Evolutionary conservation across 2,113 vertebrate genomes (phyloP).

Genomic region (Dromiciops gliroides): DNA sequence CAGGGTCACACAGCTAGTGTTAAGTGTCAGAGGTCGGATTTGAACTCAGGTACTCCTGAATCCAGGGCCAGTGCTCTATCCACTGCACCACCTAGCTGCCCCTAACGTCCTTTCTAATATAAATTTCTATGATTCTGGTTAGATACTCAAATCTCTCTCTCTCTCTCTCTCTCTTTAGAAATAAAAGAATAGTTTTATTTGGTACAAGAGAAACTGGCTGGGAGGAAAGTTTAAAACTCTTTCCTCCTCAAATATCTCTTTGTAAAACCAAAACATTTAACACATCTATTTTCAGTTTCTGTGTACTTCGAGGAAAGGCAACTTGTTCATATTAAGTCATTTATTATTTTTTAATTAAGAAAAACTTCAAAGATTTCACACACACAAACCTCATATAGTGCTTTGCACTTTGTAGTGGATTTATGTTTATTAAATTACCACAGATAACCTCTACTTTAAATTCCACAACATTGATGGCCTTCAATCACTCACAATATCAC

Average conservation of each 20-base stretch:
- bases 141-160: background rate
- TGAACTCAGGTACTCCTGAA: no score
- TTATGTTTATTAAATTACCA: background rate
- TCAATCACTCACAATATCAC: background rate
- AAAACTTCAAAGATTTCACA: background rate
- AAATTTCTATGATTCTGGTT: background rate
- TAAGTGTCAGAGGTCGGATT: no score
- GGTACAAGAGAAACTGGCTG: no score
- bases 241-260: background rate
- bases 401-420: background rate
- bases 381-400: background rate
- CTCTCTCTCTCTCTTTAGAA: no score
- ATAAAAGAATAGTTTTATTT: no score
- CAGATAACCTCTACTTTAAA: background rate
- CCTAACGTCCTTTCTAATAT: background rate
- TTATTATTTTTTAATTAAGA: background rate
- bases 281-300: background rate
- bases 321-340: background rate
- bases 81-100: no score
- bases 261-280: background rate
- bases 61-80: no score
- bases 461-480: background rate
- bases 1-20: no score
- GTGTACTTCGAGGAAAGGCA: background rate
- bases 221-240: no score